A percentile compares a stretch with the other conserved stretches of the same genome.
phyloP scores from a whole-genome alignment of 37 sponge, comb jelly and placozoan species.

The Theonella swinhoei region DNA sequence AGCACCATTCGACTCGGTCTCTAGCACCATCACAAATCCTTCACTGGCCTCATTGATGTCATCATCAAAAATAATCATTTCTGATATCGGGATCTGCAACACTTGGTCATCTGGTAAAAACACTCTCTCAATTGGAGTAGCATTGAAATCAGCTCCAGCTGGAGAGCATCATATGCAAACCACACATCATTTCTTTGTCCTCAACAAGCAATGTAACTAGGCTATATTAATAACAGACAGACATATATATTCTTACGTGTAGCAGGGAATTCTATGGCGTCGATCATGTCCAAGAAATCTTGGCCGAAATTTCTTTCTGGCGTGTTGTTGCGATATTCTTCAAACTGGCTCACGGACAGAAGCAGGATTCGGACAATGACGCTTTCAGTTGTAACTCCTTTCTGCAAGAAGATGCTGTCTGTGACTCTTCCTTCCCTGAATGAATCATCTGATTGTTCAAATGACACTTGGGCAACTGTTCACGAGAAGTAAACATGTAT shows the following conservation, averaged over 20 bases:
- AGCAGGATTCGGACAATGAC: background rate
- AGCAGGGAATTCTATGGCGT: background rate
- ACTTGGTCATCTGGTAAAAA: background rate
- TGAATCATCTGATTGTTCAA: background rate
- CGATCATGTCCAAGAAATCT: no score
- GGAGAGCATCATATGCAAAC: no score
- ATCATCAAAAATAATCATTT: constrained; percentile 2
- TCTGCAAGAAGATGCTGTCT: background rate
- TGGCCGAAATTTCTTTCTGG: no score
- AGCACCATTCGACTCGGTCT: background rate
- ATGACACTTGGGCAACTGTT: no score
- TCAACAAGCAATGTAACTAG: no score
- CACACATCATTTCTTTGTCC: no score
- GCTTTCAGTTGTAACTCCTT: background rate
- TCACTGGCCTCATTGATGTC: constrained; percentile 10
- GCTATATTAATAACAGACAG: background rate
- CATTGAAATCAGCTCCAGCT: background rate
- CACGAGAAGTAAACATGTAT: no score
- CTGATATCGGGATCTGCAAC: background rate
- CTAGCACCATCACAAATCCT: constrained; percentile 1
- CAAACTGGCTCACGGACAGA: background rate
- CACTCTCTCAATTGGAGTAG: background rate
- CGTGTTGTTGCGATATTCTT: background rate
- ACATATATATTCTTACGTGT: background rate
- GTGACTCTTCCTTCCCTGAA: background rate